A percentile compares a stretch with the other conserved stretches of the same genome.
Conservation (phyloP, 2,113 vertebrate genomes). For the Hepsetus odoe region DNA sequence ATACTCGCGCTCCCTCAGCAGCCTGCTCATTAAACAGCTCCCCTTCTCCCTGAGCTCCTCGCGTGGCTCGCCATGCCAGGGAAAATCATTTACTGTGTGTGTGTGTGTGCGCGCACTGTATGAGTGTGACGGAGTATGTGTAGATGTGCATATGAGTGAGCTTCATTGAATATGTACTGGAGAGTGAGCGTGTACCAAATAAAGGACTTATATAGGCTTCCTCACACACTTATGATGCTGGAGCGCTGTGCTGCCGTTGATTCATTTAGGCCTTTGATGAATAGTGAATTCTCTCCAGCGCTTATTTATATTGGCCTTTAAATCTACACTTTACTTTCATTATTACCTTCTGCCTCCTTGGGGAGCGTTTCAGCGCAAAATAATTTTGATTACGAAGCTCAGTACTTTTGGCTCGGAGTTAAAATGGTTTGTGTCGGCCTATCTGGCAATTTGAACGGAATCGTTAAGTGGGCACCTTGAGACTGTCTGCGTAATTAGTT, state of each 20-base stretch:
- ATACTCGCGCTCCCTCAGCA: conserved; percentile 34
- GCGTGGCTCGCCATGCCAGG: conserved; percentile 14
- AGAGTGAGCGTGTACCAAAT: neutral
- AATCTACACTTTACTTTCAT: conserved; percentile 46
- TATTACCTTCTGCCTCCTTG: conserved; percentile 30
- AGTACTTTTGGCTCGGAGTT: conserved; percentile 32
- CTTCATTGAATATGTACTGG: neutral
- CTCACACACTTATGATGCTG: neutral
- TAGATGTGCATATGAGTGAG: neutral
- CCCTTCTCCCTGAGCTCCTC: conserved; percentile 23
- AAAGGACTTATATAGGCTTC: neutral
- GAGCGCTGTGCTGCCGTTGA: conserved; percentile 9
- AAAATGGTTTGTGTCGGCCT: conserved; percentile 19
- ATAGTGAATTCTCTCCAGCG: conserved; percentile 32
- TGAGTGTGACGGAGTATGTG: neutral
- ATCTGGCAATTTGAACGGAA: conserved; percentile 31
- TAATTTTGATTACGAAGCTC: conserved; percentile 49
- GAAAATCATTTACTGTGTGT: conserved; percentile 27
- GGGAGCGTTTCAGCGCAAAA: conserved; percentile 43
- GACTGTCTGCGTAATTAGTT: conserved; percentile 31
- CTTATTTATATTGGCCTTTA: conserved; percentile 44
- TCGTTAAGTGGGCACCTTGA: conserved; percentile 29
- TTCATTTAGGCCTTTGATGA: conserved; percentile 38
- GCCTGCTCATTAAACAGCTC: conserved; percentile 50
- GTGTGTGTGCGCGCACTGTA: neutral